Base-by-base conservation (phyloP, 2,797 vertebrate species). In the Urosaurus nigricauda region DNA sequence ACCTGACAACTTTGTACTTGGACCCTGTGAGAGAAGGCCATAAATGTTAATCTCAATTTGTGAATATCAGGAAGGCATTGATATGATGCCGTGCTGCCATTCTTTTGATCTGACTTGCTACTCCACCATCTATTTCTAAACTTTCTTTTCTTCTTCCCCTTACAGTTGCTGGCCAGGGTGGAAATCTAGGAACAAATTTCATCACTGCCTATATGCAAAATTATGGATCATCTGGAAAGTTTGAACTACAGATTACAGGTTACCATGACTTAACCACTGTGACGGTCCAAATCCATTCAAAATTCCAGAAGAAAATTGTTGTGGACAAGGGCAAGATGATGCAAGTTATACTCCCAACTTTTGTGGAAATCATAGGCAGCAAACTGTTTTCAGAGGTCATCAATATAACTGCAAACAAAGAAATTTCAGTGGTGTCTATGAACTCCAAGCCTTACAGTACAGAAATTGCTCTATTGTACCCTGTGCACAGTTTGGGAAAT, bases 171-270 rank as follows among this genome's bases (percentile, higher is more conserved):
- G 79, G 68, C 37, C 77, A 51, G 2, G 24, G 37, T 32, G 40
- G n/a, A 11, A 74, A 82, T 32, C 81, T 92, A 37, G 97, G 97
- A 71, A 94, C 43, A 53, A 95, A 98, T 63, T 98, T 98, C 95
- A 96, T 96, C 68, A 94, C 96, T 0, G 93, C 95, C 16, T 98
- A 97, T 89, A 92, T 98, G 95, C 93, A 97, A 92, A 98, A 98
- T 90, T 96, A 94, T 5, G 8, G 92, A 93, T 1, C 75, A 26
- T 4, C 32, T 0, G 0, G 89, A 94, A 71, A 14, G 12, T 4
- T 94, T 95, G 85, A 84, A 91, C 51, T 98, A 13, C 92, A 95
- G 47, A 95, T 98, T 88, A 95, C 94, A 11, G 96, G 96, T 29
- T 83, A 63, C 6, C 80, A 96, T 83, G 88, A 92, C 0, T 2